A percentile compares a stretch with the other conserved stretches of the same genome.
phyloP scores from a whole-genome alignment of 23 tunicate genomes.

The Diplosoma virens region DNA sequence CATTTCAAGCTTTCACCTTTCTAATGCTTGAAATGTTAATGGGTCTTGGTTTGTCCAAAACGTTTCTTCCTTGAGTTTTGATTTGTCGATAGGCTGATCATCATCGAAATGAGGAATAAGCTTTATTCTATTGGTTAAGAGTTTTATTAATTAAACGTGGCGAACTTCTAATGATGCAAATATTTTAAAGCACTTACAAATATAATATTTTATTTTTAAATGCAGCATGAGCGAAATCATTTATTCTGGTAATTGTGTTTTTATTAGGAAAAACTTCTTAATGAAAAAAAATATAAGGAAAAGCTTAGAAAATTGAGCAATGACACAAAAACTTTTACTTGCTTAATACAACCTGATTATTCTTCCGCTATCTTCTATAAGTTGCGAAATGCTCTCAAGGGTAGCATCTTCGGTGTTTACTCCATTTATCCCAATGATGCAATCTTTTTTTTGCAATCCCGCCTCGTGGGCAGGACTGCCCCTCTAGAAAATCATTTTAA shows the following conservation, averaged over 20 bases:
- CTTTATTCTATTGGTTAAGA: background rate
- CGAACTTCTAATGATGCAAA: too few species aligned
- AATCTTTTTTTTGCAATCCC: slow-evolving; percentile 68
- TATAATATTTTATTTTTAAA: too few species aligned
- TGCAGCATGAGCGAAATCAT: too few species aligned
- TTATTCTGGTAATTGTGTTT: too few species aligned
- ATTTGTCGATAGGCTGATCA: too few species aligned
- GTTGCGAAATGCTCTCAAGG: slow-evolving; percentile 42
- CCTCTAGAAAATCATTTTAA: background rate
- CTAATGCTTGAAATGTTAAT: background rate
- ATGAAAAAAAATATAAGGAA: too few species aligned
- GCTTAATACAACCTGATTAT: slow-evolving; percentile 78
- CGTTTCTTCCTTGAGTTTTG: slow-evolving; percentile 11
- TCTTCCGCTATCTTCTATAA: slow-evolving; percentile 74
- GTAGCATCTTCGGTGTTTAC: slow-evolving; percentile 46
- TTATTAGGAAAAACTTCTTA: too few species aligned
- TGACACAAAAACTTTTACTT: background rate
- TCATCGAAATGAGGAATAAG: background rate
- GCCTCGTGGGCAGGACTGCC: slow-evolving; percentile 81
- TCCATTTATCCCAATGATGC: slow-evolving; percentile 65
- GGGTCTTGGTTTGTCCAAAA: slow-evolving; percentile 40
- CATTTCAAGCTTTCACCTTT: too few species aligned
- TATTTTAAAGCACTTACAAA: too few species aligned
- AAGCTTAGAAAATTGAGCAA: too few species aligned
- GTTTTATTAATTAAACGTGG: background rate